These are phyloP conservation scores for Corvus hawaiiensis DNA, from an alignment of 2,113 vertebrate species.

Conservation along the genomic window DNA sequence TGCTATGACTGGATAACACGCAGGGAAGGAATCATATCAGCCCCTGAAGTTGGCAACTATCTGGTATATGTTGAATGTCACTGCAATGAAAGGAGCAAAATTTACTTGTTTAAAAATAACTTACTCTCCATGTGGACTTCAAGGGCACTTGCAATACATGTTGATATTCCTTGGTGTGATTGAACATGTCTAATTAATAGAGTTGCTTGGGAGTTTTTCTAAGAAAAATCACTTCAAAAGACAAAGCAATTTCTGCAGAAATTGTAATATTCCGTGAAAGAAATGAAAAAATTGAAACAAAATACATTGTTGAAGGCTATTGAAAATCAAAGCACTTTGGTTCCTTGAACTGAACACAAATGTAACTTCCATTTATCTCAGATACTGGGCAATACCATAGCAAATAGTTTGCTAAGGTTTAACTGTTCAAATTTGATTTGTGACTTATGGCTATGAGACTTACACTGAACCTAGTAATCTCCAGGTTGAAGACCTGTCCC, in stretches of 20 bases:
- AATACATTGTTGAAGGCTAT: neutral
- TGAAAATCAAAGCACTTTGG: conserved; percentile 1
- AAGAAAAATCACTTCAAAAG: conserved; percentile 31
- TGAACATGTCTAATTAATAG: conserved; percentile 30
- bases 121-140: neutral
- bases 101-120: neutral
- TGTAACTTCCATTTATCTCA: neutral
- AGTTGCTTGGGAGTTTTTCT: conserved; percentile 2
- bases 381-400: neutral
- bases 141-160: neutral
- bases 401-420: neutral
- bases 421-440: neutral
- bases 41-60: neutral
- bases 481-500: neutral
- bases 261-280: neutral
- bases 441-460: neutral
- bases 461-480: neutral
- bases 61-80: neutral
- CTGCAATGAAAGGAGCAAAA: neutral
- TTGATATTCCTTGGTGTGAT: conserved; percentile 1
- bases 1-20: neutral
- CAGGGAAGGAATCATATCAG: neutral
- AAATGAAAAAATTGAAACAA: neutral
- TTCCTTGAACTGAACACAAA: neutral
- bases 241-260: conserved; percentile 6